A percentile compares a stretch with the other conserved stretches of the same genome.
phyloP scores from a whole-genome alignment of 23 tunicate species.

The Aplidium turbinatum region DNA sequence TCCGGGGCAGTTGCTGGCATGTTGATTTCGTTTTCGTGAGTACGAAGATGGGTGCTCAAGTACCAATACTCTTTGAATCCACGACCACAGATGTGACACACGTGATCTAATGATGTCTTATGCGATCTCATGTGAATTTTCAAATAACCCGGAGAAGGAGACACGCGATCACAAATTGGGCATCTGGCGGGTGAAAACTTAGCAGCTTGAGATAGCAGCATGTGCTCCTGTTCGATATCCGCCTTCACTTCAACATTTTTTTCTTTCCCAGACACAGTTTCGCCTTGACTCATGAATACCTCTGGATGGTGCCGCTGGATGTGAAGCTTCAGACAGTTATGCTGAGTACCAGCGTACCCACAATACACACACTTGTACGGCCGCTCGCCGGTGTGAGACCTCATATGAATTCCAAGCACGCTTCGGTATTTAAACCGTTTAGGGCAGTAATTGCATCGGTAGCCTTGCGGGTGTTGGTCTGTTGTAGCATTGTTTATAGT shows the following conservation, averaged over 20 bases:
- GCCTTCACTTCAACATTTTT: background rate
- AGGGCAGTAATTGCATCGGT: slow-evolving; percentile 64
- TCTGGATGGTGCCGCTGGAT: slow-evolving; percentile 80
- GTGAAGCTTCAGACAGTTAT: slow-evolving; percentile 86
- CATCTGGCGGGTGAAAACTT: slow-evolving; percentile 77
- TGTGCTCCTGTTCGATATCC: slow-evolving; percentile 38
- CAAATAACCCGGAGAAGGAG: slow-evolving; percentile 91
- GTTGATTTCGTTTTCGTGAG: slow-evolving; percentile 62
- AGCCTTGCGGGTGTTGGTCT: slow-evolving; percentile 39
- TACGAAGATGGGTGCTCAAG: slow-evolving; percentile 80
- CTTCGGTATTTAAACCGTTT: slow-evolving; percentile 87
- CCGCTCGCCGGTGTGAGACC: slow-evolving; percentile 88
- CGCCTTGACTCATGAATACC: slow-evolving; percentile 13
- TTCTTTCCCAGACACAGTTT: background rate
- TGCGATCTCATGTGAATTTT: slow-evolving; percentile 97
- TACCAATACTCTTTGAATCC: slow-evolving; percentile 97
- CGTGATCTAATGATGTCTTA: slow-evolving; percentile 81
- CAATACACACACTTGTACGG: slow-evolving; percentile 83
- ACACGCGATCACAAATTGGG: slow-evolving; percentile 82
- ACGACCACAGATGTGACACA: slow-evolving; percentile 86
- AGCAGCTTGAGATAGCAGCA: slow-evolving; percentile 45
- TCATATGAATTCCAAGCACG: slow-evolving; percentile 77
- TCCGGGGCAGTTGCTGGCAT: background rate
- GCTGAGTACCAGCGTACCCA: slow-evolving; percentile 89
- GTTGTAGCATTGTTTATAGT: background rate